phyloP scores from a whole-genome alignment of 2,113 vertebrate genomes.

The Rhinopomastus cyanomelas region DNA sequence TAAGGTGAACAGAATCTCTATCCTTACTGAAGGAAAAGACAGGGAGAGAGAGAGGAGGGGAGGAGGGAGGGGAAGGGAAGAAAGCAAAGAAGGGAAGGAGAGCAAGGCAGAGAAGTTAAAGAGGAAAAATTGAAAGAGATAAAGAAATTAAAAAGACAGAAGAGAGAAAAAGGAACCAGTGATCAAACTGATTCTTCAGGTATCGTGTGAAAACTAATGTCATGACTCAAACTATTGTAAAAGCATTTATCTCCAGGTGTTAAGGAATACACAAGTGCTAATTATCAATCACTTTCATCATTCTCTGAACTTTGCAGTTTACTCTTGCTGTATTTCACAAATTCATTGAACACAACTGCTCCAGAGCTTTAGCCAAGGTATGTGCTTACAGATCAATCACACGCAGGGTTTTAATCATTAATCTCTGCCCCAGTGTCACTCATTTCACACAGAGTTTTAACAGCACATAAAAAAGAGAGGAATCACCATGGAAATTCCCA shows the following conservation, averaged over 20 bases:
- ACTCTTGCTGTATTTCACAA: constrained; percentile 13
- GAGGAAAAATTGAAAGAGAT: neutral
- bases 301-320: neutral
- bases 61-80: neutral
- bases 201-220: neutral
- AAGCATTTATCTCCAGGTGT: neutral
- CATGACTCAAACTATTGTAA: neutral
- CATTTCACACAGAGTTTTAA: neutral
- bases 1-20: neutral
- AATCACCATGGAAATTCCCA: neutral
- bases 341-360: neutral
- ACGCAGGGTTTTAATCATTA: neutral
- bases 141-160: neutral
- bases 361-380: neutral
- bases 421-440: neutral
- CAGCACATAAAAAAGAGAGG: neutral
- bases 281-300: neutral
- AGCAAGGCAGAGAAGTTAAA: no score
- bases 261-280: neutral
- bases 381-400: neutral
- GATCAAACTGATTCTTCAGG: neutral
- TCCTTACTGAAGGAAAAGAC: neutral
- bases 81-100: neutral
- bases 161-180: neutral
- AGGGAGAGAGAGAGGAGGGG: neutral